Base-by-base conservation (phyloP, 2,888 invertebrate genomes). In the Temnothorax rugatulus region DNA sequence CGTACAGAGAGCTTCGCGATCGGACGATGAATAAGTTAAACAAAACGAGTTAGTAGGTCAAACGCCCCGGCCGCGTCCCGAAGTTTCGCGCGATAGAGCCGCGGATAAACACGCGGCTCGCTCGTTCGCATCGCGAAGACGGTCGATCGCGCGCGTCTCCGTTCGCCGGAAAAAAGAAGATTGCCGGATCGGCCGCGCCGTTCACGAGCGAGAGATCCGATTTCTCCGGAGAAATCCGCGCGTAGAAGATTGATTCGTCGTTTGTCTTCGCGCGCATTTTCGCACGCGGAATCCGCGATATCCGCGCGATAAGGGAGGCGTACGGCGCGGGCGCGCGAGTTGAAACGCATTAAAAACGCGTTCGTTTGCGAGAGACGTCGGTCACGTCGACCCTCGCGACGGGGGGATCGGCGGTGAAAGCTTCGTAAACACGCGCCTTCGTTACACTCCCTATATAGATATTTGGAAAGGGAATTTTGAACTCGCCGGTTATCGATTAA, bases 41-140 rank as follows among this genome's bases (percentile, higher is more conserved):
- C 75, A 74, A 81, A 81, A 81, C 79, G 75, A 81, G 79, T 81
- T 81, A 81, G 79, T 81, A 81, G 79, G 76, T 81, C 79, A 81
- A 75, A 25, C 76, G 79, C 74, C 57, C 41, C 74, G 18, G 61
- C 44, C 13, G 64, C 29, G 34, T 66, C 38, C 18, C 57, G 21
- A 73, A 82, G 52, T 86, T 82, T 86, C 13, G 34, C 59, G 59
- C n/a, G 74, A 79, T 57, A 34, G 57, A 79, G 57, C 74, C 54
- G 44, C 18, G 75, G 38, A 38, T 59, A 59, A 81, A 61, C 79
- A 59, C 44, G 79, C 66, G 50, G 21, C 47, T 44, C n/a, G 21
- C 34, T 61, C n/a, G 61, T 13, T 29, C 25, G n/a, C 44, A 13
- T 61, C 18, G 34, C 44, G n/a, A 29, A 34, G 38, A 75, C 47